Conservation (phyloP, 1,140 invertebrate genomes). For the Drosophila nasuta region DNA sequence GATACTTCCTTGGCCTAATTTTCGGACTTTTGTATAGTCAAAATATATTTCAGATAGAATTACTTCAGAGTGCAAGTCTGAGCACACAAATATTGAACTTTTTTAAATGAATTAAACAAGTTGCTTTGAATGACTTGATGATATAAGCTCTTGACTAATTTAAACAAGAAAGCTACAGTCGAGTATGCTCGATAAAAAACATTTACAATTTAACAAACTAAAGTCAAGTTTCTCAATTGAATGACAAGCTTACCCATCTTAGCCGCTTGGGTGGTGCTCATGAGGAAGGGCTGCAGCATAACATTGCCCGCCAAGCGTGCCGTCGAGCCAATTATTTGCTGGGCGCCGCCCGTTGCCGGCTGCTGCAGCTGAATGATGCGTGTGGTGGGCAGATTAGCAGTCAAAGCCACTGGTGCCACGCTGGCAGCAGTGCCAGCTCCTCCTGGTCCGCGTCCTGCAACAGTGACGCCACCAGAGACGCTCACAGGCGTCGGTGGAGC, state of each 20-base stretch:
- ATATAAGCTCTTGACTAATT: no score
- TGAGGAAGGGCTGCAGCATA: constrained; percentile 81
- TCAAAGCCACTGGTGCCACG: constrained; percentile 50
- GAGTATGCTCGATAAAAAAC: no score
- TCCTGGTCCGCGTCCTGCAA: constrained; percentile 53
- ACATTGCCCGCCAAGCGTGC: constrained; percentile 75
- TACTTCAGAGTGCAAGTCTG: no score
- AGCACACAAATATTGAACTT: no score
- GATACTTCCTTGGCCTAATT: no score
- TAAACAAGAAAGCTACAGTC: no score
- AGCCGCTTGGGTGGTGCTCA: constrained; percentile 70
- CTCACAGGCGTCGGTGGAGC: constrained; percentile 63
- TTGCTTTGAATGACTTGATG: no score
- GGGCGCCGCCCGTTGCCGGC: constrained; percentile 65
- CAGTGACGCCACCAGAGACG: constrained; percentile 62
- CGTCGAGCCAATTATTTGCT: constrained; percentile 75
- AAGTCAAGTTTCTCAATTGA: not conserved
- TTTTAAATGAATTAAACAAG: no score
- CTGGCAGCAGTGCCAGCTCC: constrained; percentile 44
- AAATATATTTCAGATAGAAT: no score
- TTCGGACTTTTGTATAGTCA: no score
- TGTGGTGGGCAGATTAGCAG: constrained; percentile 73
- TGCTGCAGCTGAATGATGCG: constrained; percentile 84
- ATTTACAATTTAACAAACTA: no score
- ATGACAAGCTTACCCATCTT: constrained; percentile 71